phyloP scores from a whole-genome alignment of 2,113 vertebrate species.

The Oceanodroma tethys region DNA sequence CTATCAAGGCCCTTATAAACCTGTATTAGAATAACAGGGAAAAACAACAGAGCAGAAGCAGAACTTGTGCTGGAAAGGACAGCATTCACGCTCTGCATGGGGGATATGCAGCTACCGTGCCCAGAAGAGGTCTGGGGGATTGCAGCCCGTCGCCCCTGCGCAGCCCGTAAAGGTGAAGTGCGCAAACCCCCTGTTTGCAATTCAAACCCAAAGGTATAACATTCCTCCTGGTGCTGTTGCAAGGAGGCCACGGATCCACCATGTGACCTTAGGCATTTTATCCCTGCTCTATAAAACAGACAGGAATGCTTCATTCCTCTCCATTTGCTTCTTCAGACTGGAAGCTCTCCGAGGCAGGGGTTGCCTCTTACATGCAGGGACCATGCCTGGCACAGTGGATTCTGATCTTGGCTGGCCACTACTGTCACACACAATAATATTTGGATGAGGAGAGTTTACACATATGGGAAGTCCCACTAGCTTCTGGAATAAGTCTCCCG shows the following conservation, averaged over 20 bases:
- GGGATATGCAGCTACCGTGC: fast-evolving
- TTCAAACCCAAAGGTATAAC: not conserved
- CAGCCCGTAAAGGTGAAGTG: not conserved
- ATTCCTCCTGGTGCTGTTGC: not conserved
- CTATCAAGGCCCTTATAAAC: not conserved
- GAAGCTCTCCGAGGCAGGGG: not conserved
- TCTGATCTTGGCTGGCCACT: not conserved
- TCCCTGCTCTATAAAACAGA: not conserved
- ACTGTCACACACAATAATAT: not conserved
- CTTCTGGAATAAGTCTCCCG: not conserved
- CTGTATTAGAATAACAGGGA: not conserved
- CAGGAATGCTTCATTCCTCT: not conserved
- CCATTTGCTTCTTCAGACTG: not conserved
- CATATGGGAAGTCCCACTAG: not conserved
- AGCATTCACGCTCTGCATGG: not conserved
- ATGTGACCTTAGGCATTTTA: not conserved
- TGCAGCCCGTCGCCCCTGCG: not conserved
- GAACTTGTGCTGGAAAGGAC: not conserved
- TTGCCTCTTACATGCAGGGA: not conserved
- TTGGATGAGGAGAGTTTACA: not conserved
- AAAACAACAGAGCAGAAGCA: not conserved
- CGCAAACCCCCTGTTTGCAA: not conserved
- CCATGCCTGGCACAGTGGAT: not conserved
- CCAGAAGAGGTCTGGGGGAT: not conserved
- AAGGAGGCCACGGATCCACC: not conserved